A percentile compares a stretch with the other conserved stretches of the same genome.
Conservation (phyloP, 2,888 invertebrate genomes). For the Nyleta sp. region DNA sequence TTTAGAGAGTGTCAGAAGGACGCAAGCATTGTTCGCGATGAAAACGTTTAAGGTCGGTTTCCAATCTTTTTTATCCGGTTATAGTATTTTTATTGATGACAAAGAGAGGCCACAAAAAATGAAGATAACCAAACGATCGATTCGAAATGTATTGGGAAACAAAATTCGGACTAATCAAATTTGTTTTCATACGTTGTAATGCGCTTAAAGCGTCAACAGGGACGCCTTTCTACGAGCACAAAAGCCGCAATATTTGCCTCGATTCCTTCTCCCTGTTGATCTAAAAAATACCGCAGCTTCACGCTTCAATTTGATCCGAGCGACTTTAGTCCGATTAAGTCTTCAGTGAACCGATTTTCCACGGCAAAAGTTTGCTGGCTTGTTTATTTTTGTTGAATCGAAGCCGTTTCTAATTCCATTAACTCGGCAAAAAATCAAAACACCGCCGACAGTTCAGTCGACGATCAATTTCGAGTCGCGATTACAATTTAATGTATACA, state of each 20-base stretch:
- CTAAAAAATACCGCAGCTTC: constrained; percentile 49
- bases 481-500: not conserved
- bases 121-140: not conserved
- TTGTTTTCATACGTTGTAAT: constrained; percentile 24
- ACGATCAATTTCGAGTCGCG: not conserved
- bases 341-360: constrained; percentile 54
- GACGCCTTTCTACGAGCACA: constrained; percentile 10
- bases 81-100: no score
- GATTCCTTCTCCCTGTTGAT: constrained; percentile 22
- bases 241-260: constrained; percentile 48
- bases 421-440: constrained; percentile 33
- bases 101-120: no score
- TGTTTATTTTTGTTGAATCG: constrained; percentile 47
- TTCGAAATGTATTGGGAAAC: no score
- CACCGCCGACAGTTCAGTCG: not conserved
- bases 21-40: no score
- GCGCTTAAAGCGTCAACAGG: constrained; percentile 29
- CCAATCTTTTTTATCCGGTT: no score
- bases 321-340: constrained; percentile 60
- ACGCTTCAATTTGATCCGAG: constrained; percentile 48
- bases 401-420: constrained; percentile 57
- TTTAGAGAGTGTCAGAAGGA: no score
- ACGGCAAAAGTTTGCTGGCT: constrained; percentile 39
- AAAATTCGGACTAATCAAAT: not conserved
- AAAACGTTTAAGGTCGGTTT: no score